These are phyloP conservation scores for Beris morrisii DNA, from an alignment of 2,888 invertebrate genomes.

Conservation along the genomic window DNA sequence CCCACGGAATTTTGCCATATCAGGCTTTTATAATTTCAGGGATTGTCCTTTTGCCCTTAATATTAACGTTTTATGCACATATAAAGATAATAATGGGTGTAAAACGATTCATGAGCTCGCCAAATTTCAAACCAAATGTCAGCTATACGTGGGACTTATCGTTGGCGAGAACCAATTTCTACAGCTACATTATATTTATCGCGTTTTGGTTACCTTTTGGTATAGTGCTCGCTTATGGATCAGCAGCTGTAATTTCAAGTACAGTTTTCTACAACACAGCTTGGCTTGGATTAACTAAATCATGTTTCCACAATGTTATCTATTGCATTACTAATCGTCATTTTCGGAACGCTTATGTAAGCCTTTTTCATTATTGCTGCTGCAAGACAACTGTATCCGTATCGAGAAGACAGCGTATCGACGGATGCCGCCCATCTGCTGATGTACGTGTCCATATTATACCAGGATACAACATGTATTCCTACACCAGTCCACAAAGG, in stretches of 20 bases:
- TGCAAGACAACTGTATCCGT: slow-evolving; percentile 75
- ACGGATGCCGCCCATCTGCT: slow-evolving; percentile 56
- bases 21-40: slow-evolving; percentile 61
- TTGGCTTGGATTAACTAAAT: slow-evolving; percentile 71
- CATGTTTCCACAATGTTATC: slow-evolving; percentile 67
- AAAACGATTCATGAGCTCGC: slow-evolving; percentile 58
- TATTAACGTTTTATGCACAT: slow-evolving; percentile 62
- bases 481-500: slow-evolving; percentile 63
- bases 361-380: slow-evolving; percentile 77
- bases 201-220: slow-evolving; percentile 71
- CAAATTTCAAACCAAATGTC: slow-evolving; percentile 65
- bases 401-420: slow-evolving; percentile 63
- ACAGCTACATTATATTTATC: slow-evolving; percentile 65
- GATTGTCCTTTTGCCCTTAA: slow-evolving; percentile 63
- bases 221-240: slow-evolving; percentile 60
- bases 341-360: slow-evolving; percentile 71
- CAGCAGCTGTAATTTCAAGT: slow-evolving; percentile 58
- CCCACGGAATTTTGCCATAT: slow-evolving; percentile 61
- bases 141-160: slow-evolving; percentile 66
- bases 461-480: slow-evolving; percentile 69
- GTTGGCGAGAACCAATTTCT: slow-evolving; percentile 65
- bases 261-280: slow-evolving; percentile 67
- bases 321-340: slow-evolving; percentile 68
- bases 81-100: slow-evolving; percentile 59
- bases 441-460: slow-evolving; percentile 77